phyloP scores from a whole-genome alignment of 2,888 invertebrate genomes.

The Ormyrus pomaceus region DNA sequence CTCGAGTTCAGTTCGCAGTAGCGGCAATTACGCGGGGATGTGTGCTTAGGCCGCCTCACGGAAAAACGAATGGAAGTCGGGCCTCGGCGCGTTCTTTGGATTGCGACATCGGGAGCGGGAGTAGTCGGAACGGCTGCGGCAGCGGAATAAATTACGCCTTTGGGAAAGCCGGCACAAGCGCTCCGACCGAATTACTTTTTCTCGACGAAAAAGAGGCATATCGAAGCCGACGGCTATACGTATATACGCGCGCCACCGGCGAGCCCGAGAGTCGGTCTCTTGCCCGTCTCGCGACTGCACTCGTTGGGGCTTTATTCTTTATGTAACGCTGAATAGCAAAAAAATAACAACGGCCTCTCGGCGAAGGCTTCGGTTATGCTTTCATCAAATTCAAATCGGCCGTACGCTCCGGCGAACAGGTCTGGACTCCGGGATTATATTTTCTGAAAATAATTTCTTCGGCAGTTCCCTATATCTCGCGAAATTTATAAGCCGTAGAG shows the following conservation, averaged over 20 bases:
- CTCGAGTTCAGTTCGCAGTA: too few species aligned
- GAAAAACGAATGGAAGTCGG: slow-evolving; percentile 38
- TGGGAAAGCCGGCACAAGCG: slow-evolving; percentile 26
- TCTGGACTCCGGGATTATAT: background rate
- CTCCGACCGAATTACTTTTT: slow-evolving; percentile 45
- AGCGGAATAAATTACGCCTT: slow-evolving; percentile 56
- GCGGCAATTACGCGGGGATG: background rate
- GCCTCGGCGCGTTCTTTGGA: background rate
- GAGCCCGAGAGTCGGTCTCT: background rate
- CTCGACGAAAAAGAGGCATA: slow-evolving; percentile 42
- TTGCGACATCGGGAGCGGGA: slow-evolving; percentile 41
- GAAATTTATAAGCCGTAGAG: slow-evolving; percentile 19
- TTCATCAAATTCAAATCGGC: slow-evolving; percentile 38
- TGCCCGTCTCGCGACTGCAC: background rate
- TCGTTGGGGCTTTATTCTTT: slow-evolving; percentile 33
- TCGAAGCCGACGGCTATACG: slow-evolving; percentile 39
- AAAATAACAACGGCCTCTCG: background rate
- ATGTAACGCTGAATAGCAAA: slow-evolving; percentile 27
- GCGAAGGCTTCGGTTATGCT: slow-evolving; percentile 38
- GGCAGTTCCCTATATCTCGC: slow-evolving; percentile 5
- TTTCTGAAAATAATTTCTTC: slow-evolving; percentile 22
- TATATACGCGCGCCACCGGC: background rate
- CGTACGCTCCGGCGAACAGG: slow-evolving; percentile 13
- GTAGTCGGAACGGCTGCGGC: background rate
- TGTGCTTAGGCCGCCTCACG: background rate